phyloP scores from a whole-genome alignment of 2,113 vertebrate genomes.

The Rhynchomys soricoides region DNA sequence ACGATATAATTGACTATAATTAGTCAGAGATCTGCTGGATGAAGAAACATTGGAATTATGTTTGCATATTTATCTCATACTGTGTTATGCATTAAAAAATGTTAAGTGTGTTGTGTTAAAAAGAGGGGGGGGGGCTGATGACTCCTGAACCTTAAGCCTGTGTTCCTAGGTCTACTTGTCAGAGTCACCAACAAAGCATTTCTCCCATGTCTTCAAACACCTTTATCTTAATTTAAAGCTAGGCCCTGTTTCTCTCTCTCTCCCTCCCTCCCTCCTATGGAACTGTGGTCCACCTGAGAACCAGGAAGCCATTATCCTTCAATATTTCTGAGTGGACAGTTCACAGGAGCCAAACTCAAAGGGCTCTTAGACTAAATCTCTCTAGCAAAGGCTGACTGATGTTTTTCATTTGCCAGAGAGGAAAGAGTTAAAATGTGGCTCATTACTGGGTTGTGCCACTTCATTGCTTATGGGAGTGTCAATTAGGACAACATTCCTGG shows the following conservation, averaged over 20 bases:
- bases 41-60: constrained; percentile 51
- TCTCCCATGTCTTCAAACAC: background rate
- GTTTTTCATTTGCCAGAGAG: background rate
- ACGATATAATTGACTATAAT: constrained; percentile 57
- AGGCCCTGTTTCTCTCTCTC: background rate
- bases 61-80: constrained; percentile 35
- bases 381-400: background rate
- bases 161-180: background rate
- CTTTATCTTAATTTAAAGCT: background rate
- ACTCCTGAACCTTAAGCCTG: background rate
- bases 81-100: background rate
- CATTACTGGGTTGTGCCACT: background rate
- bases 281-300: background rate
- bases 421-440: background rate
- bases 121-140: background rate
- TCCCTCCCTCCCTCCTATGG: background rate
- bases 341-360: constrained; percentile 25
- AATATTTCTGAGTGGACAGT: background rate
- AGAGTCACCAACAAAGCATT: background rate
- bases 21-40: constrained; percentile 62
- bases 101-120: background rate
- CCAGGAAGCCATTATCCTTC: background rate
- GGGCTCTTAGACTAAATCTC: background rate
- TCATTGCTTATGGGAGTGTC: background rate
- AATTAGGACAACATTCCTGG: background rate